Base-by-base conservation (phyloP, 1,140 invertebrate genomes). In the Atta colombica region DNA sequence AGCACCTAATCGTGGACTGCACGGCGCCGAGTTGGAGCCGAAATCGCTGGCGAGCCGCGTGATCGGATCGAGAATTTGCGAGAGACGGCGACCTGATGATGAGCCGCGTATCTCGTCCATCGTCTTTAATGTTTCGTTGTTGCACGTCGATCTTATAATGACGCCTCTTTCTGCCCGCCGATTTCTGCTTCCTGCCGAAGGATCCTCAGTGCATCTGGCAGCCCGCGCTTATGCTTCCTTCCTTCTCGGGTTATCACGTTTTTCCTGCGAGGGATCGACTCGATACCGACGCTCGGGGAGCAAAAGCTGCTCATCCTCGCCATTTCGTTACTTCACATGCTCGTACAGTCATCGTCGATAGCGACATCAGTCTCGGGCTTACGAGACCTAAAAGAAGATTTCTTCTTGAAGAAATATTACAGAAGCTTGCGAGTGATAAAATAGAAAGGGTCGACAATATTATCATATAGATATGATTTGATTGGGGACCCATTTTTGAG, bases 41-140 rank as follows among this genome's bases (percentile, higher is more conserved):
- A 95, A 93, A 86, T 95, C 94, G 77, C 93, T 93, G 35, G 96
- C 96, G 66, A 98, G 95, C 92, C 97, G 95, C 77, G 97, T 96
- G 88, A 98, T 96, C 88, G 97, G 97, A 95, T 98, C 97, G 93
- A 98, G 97, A 87, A 98, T 97, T 95, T 98, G 97, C 93, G 97
- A 98, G 92, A 98, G 95, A 88, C 97, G 96, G 89, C 97, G 96
- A 92, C 28, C 31, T 16, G 96, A 96, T 92, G 96, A 95, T 35
- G 94, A 93, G 35, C 93, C 92, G 51, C 94, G 94, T 91, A 94
- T 92, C 88, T 95, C 94, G 87, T 95, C 95, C 95, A 95, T 95
- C 61, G 28, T 60, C 49, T 28, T 65, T 60, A 18, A 39, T 31
- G 49, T 55, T 61, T 69, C 31, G 61, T 61, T 51, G 28, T 31